phyloP scores from a whole-genome alignment of 2,113 vertebrate species.

The Pachyramphus minor region DNA sequence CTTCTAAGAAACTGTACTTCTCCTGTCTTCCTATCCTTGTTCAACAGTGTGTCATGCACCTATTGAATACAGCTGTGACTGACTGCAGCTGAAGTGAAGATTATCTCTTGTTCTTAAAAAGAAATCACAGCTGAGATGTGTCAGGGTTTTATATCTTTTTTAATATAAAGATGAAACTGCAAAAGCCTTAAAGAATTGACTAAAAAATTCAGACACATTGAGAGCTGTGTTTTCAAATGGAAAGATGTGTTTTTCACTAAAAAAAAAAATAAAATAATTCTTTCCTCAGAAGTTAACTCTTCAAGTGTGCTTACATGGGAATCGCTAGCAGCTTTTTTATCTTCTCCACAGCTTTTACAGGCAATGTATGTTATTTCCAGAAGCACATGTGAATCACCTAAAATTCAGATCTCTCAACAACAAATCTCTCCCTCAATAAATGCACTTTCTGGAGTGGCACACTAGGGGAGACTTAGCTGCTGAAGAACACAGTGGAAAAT shows the following conservation, averaged over 20 bases:
- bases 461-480: constrained; percentile 46
- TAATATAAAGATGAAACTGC: background rate
- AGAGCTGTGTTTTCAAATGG: background rate
- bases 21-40: background rate
- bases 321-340: background rate
- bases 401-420: background rate
- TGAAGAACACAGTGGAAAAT: constrained; percentile 38
- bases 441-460: constrained; percentile 35
- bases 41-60: background rate
- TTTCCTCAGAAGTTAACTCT: background rate
- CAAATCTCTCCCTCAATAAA: background rate
- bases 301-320: background rate
- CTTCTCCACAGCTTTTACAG: background rate
- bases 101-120: background rate
- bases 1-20: background rate
- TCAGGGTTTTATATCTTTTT: background rate
- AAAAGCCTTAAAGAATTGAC: background rate
- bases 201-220: background rate
- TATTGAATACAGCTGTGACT: background rate
- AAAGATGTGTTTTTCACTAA: background rate
- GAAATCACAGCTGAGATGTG: no score
- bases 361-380: background rate
- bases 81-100: background rate
- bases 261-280: background rate
- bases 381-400: background rate